Conservation (phyloP, 2,113 vertebrate species). For the Notarius quadriscutis region DNA sequence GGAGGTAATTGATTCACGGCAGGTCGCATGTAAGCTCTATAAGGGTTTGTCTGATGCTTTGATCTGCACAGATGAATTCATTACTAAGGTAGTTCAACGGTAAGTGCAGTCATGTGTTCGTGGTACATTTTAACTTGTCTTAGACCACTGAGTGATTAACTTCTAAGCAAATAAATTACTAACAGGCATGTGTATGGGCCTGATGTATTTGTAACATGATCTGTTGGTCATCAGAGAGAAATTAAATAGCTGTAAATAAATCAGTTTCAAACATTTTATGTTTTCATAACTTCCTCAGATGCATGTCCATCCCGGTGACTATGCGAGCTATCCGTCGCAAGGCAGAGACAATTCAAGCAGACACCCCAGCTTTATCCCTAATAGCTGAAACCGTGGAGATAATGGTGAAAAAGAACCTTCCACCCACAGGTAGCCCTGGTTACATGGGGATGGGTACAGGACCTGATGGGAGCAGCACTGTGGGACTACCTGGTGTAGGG, state of each 20-base stretch:
- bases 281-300: conserved; percentile 71
- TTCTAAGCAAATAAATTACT: neutral
- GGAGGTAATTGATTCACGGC: conserved; percentile 94
- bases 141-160: neutral
- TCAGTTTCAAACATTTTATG: neutral
- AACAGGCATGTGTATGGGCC: neutral
- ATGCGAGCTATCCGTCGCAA: conserved; percentile 97
- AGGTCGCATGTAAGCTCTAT: conserved; percentile 93
- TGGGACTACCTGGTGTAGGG: conserved; percentile 81
- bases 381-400: conserved; percentile 98
- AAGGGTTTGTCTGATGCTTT: conserved; percentile 95
- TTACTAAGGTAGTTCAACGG: conserved; percentile 98
- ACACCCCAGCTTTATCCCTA: conserved; percentile 92
- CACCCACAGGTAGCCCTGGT: conserved; percentile 90
- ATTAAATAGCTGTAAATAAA: neutral
- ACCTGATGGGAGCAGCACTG: conserved; percentile 69
- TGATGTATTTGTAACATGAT: neutral
- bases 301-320: conserved; percentile 98
- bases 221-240: neutral
- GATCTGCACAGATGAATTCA: conserved; percentile 98
- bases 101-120: conserved; percentile 57
- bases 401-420: conserved; percentile 97
- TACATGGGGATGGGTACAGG: conserved; percentile 87
- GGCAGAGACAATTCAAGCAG: conserved; percentile 97
- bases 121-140: neutral